A percentile compares a stretch with the other conserved stretches of the same genome.
phyloP scores from a whole-genome alignment of 2,888 invertebrate genomes.

The Drosophila helvetica region DNA sequence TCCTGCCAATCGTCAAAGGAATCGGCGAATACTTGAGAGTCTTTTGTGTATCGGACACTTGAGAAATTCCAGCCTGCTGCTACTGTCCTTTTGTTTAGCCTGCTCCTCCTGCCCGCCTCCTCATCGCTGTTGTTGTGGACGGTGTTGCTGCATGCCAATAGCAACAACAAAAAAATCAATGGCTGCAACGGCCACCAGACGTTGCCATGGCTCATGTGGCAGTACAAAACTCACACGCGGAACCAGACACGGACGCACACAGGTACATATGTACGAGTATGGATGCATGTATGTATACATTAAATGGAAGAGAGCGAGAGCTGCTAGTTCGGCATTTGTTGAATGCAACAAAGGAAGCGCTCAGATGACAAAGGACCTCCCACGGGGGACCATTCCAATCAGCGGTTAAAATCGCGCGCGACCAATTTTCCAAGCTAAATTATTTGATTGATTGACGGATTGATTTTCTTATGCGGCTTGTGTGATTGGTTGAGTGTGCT shows the following conservation, averaged over 20 bases:
- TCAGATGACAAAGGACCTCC: constrained; percentile 51
- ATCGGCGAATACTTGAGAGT: constrained; percentile 40
- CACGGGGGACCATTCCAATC: constrained; percentile 29
- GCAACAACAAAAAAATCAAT: constrained; percentile 67
- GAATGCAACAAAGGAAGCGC: constrained; percentile 38
- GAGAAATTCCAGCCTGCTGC: constrained; percentile 48
- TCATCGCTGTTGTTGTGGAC: constrained; percentile 20
- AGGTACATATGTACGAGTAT: constrained; percentile 1
- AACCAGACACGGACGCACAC: constrained; percentile 9
- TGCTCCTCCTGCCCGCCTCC: neutral
- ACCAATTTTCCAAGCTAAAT: constrained; percentile 50
- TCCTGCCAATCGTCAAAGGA: constrained; percentile 18
- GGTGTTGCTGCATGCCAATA: constrained; percentile 59
- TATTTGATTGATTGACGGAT: constrained; percentile 43
- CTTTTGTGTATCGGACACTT: constrained; percentile 55
- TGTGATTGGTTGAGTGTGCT: constrained; percentile 16
- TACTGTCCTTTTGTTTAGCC: constrained; percentile 45
- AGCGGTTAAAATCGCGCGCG: constrained; percentile 61
- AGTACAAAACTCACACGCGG: constrained; percentile 27
- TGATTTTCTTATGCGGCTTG: constrained; percentile 6
- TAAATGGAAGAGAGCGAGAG: neutral
- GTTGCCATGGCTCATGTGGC: constrained; percentile 61
- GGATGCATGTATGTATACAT: neutral
- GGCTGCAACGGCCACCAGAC: constrained; percentile 50
- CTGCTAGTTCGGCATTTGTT: constrained; percentile 51